Evolutionary conservation across 2,888 invertebrate genomes (phyloP), one percentile per base, ranked within the genome.

Genomic region (Trissoscelio sp.): DNA sequence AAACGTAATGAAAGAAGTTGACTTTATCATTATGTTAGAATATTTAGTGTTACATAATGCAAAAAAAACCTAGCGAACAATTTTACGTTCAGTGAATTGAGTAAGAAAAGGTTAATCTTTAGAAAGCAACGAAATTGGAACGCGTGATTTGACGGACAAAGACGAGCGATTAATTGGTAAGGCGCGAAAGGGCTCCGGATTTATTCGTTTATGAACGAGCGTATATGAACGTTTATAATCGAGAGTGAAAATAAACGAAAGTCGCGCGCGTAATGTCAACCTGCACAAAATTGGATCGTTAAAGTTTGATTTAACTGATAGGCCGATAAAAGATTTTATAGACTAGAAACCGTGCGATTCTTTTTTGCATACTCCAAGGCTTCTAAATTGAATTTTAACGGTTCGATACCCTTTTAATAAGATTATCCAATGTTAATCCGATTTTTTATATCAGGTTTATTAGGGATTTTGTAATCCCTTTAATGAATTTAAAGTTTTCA

Each of bases 351-450:
- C 28, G 28, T 31, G 72, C 28, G 12, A 31, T 12, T 31, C 11
- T 22, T 48, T 57, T 58, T 34, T 37, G 16, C 42, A 24, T 11
- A 11, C 42, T 42, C 7, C 20, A 53, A 28, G 24, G 39, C 42
- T 73, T 73, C 60, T 46, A 42, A 60, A 73, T 73, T 34, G 6
- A 37, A 46, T 58, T 62, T 60, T 28, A 39, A 62, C 44, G 62
- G 62, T 73, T 60, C 62, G 28, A 73, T 73, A 39, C 37, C 62
- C 72, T 39, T 53, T 73, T 73, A 73, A 73, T 6, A 37, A 11
- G 53, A 73, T 73, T 73, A 73, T 60, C 53, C 11, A 53, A 53
- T 62, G 62, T 20, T 72, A 72, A 72, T 60, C 60, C 51, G 44
- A 37, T 55, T 60, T 55, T 58, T 51, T 58, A 39, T 60, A 60